Percentiles rank a stretch among this genome's conserved stretches.
Evolutionary conservation across 2,888 invertebrate genomes (phyloP).

Genomic region (Tanypteryx hageni): DNA sequence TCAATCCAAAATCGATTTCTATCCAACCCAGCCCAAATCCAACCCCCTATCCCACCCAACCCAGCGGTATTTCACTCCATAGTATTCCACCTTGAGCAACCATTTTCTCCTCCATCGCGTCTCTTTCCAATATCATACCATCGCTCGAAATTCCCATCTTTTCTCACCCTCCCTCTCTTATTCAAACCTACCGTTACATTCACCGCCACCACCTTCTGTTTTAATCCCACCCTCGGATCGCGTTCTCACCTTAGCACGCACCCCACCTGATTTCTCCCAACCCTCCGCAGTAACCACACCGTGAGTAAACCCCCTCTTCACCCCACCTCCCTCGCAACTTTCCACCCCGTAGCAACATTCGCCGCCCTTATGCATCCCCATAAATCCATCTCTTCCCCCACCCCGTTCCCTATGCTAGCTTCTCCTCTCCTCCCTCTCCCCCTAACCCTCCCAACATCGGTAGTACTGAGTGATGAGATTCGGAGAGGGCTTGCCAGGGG

Average conservation of each 20-base stretch:
- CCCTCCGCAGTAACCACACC: not conserved
- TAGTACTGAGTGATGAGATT: no score
- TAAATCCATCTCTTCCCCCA: constrained; percentile 38
- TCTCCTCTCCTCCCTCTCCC: not conserved
- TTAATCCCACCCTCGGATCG: not conserved
- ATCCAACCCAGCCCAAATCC: no score
- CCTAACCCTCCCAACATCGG: not conserved
- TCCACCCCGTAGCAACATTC: not conserved
- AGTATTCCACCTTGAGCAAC: no score
- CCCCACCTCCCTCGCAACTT: not conserved
- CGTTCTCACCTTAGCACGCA: not conserved
- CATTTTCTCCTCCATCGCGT: not conserved
- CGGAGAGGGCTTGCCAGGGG: no score
- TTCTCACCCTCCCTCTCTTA: not conserved
- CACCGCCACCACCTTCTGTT: not conserved
- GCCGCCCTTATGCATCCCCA: not conserved
- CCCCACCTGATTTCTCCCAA: not conserved
- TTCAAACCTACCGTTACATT: not conserved
- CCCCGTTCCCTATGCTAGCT: not conserved
- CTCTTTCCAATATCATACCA: not conserved
- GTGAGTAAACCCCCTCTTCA: not conserved
- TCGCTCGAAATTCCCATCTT: not conserved
- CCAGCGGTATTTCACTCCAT: no score
- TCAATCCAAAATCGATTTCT: no score
- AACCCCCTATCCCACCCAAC: no score